Conservation (phyloP, 2,888 invertebrate genomes). For the Oxystoma pomonae region DNA sequence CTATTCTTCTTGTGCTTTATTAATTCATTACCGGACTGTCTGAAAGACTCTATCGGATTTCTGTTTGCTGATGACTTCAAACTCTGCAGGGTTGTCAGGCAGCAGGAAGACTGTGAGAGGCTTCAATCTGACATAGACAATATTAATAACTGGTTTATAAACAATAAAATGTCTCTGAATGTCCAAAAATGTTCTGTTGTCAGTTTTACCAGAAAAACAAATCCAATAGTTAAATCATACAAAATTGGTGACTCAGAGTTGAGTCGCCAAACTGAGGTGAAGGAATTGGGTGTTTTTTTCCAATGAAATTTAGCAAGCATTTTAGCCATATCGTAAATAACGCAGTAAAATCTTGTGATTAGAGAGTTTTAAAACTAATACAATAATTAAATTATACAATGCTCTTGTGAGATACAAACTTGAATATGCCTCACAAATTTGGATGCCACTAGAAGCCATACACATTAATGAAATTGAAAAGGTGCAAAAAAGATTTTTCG, state of each 20-base stretch:
- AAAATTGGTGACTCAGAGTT: neutral
- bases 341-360: too few species aligned
- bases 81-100: neutral
- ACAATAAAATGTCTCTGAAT: neutral
- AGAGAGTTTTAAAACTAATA: too few species aligned
- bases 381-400: too few species aligned
- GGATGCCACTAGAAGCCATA: too few species aligned
- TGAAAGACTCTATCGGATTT: neutral
- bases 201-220: neutral
- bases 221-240: neutral
- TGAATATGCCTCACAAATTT: too few species aligned
- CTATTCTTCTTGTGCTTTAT: slow-evolving; percentile 1
- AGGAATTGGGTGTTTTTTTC: neutral
- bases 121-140: neutral
- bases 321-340: too few species aligned
- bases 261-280: neutral
- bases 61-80: slow-evolving; percentile 1
- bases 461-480: too few species aligned
- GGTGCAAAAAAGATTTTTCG: too few species aligned
- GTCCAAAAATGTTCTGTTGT: neutral
- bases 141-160: neutral
- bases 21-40: neutral
- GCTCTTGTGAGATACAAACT: too few species aligned
- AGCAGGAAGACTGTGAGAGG: neutral
- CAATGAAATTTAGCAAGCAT: neutral